Base-by-base conservation (phyloP, 2,113 vertebrate genomes). In the Guaruba guarouba region DNA sequence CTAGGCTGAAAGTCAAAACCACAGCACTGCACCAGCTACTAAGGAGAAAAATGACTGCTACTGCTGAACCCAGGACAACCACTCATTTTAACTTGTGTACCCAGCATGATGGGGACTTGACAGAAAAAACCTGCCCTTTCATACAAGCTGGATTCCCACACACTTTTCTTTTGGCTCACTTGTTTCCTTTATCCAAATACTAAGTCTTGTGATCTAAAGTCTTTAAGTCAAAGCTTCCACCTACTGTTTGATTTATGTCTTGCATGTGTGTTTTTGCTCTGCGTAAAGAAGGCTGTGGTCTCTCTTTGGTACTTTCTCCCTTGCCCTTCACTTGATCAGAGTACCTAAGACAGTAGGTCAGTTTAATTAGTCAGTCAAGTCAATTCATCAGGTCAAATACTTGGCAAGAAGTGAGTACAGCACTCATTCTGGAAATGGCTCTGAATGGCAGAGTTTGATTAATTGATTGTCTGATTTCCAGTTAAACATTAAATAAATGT, bases 401-500 rank as follows among this genome's bases (percentile, higher is more conserved):
- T 69, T 80, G 70, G 70, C 85, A 81, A 49, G 57, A 75, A 4
- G 6, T 8, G 27, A 85, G 13, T 2, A 76, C 7, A 75, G 74
- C 7, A 27, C 57, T 85, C 48, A 35, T 52, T 87, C 62, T 87
- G 67, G 48, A 87, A 89, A 63, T 1, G 1, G 69, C 37, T 41
- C 44, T 61, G 9, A 87, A 76, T 9, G 71, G 67, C 62, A 92
- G 52, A 93, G 11, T 63, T 73, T 87, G 70, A 89, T 78, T 87
- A 91, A 76, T 73, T 87, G 70, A 61, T 93, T 73, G 23, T n/a
- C 63, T 85, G 82, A 87, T 82, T 97, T 95, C 54, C 88, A 82
- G 69, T 80, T 93, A 93, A 93, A 76, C 44, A 77, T 79, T 93
- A 46, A 93, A 79, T 89, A 96, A 86, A 86, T 88, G 68, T 44